phyloP scores from a whole-genome alignment of 2,888 invertebrate species.

The Brassicogethes aeneus region DNA sequence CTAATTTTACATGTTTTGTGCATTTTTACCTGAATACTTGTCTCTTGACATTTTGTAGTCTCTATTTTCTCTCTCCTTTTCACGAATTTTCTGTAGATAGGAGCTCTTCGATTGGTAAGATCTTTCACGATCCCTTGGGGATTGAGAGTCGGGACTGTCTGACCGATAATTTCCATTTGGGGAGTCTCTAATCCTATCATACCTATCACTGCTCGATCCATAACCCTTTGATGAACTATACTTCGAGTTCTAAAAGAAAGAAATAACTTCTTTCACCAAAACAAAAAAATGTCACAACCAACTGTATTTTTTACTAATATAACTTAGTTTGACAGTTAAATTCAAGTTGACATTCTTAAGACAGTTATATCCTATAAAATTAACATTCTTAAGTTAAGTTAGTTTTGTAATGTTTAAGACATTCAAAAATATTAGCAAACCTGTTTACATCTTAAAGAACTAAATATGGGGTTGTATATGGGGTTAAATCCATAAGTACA shows the following conservation, averaged over 20 bases:
- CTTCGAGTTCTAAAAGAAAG: constrained; percentile 57
- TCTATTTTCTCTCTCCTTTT: constrained; percentile 83
- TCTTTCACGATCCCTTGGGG: constrained; percentile 59
- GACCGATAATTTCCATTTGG: constrained; percentile 55
- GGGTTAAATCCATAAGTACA: too few relatives aligned
- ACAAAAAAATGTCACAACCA: background rate
- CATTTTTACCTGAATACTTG: constrained; percentile 80
- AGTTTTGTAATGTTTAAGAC: too few relatives aligned
- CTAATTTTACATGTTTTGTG: too few relatives aligned
- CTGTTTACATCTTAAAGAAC: too few relatives aligned
- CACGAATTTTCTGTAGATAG: constrained; percentile 57
- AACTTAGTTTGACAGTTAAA: too few relatives aligned
- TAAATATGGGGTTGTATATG: too few relatives aligned
- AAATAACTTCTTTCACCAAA: background rate
- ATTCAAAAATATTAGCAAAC: too few relatives aligned
- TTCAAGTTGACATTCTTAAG: too few relatives aligned
- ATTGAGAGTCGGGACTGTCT: constrained; percentile 66
- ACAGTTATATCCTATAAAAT: too few relatives aligned
- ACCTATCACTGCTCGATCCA: constrained; percentile 44
- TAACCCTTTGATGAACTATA: constrained; percentile 65
- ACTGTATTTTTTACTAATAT: too few relatives aligned
- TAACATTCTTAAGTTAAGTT: too few relatives aligned
- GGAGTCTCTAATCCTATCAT: constrained; percentile 58
- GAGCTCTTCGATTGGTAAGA: constrained; percentile 56
- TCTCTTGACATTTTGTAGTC: constrained; percentile 82